A percentile compares a stretch with the other conserved stretches of the same genome.
Evolutionary conservation across 2,113 vertebrate species (phyloP).

Genomic region (Mus spicilegus): DNA sequence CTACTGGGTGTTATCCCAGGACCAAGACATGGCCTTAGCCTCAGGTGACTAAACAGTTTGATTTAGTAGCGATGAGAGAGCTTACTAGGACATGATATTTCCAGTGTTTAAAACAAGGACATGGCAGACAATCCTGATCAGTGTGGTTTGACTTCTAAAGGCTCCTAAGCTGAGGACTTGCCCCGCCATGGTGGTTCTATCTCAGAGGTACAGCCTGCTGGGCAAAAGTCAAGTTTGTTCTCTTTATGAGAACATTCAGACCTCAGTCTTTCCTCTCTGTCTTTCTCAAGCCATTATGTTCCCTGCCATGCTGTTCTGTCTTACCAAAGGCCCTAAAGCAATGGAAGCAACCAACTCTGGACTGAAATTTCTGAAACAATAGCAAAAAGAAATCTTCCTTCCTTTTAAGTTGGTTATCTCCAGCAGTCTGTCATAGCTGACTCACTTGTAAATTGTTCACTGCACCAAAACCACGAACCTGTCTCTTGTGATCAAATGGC

Average conservation of each 20-base stretch:
- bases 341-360: not conserved
- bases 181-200: not conserved
- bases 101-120: not conserved
- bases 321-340: not conserved
- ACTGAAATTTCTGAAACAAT: not conserved
- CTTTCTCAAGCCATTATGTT: too few relatives aligned
- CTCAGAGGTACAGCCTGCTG: not conserved
- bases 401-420: not conserved
- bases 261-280: not conserved
- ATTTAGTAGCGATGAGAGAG: fast-evolving
- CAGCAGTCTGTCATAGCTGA: not conserved
- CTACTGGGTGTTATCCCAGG: not conserved
- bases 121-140: fast-evolving
- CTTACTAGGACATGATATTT: not conserved
- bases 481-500: not conserved
- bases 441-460: not conserved
- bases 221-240: not conserved
- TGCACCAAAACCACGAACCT: not conserved
- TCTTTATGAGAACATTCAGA: not conserved
- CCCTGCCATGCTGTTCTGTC: not conserved
- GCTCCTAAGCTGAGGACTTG: too few relatives aligned
- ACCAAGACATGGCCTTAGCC: not conserved
- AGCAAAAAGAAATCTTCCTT: not conserved
- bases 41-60: not conserved
- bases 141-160: not conserved